Evolutionary conservation across 1,140 invertebrate genomes (phyloP).

Genomic region (Ctenoplectra terminalis): DNA sequence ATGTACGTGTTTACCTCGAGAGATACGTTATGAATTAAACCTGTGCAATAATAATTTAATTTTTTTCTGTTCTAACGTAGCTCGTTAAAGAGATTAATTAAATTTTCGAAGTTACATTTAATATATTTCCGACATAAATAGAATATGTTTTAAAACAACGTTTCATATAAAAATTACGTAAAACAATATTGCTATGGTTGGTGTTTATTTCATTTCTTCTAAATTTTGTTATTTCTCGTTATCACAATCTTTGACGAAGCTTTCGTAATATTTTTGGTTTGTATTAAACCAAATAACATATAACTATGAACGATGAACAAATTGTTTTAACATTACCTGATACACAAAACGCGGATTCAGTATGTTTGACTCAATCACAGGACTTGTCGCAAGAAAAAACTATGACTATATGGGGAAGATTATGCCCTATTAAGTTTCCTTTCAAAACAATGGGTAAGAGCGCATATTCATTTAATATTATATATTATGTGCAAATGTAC

Average conservation of each 20-base stretch:
- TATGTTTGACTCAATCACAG: slow-evolving; percentile 65
- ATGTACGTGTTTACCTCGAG: not conserved
- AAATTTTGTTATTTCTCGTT: slow-evolving; percentile 1
- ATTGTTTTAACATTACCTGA: slow-evolving; percentile 66
- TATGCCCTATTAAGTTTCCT: slow-evolving; percentile 57
- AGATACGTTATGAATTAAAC: not conserved
- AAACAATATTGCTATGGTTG: slow-evolving; percentile 4
- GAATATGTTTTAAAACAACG: not conserved
- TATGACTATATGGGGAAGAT: slow-evolving; percentile 68
- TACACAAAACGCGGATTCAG: slow-evolving; percentile 69
- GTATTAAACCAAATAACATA: slow-evolving; percentile 24
- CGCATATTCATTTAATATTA: not conserved
- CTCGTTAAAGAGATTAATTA: not conserved
- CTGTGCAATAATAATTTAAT: not conserved
- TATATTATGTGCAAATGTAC: not conserved
- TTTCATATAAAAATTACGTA: not conserved
- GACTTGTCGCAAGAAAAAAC: slow-evolving; percentile 40
- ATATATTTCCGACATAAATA: not conserved
- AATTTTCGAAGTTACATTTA: not conserved
- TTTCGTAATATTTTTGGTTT: slow-evolving; percentile 24
- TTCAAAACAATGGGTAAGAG: slow-evolving; percentile 67
- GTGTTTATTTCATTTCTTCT: not conserved
- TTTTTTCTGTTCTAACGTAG: not conserved
- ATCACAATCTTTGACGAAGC: not conserved
- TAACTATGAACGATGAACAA: slow-evolving; percentile 46